Base-by-base conservation (phyloP, 1,140 invertebrate genomes). In the Zaprionus tsacasi region DNA sequence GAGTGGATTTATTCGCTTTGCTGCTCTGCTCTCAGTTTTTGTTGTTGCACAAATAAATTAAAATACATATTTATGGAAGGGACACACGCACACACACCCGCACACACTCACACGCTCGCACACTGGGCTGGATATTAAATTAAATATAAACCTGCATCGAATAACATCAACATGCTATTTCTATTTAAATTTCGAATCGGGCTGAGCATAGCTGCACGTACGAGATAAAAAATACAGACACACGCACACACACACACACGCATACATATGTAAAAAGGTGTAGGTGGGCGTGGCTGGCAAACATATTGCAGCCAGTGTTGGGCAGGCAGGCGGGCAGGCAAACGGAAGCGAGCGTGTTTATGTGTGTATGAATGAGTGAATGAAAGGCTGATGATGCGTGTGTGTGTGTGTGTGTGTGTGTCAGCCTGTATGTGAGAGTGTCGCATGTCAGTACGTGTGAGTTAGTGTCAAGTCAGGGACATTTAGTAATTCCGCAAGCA, bases 401-500 rank as follows among this genome's bases (percentile, higher is more conserved):
- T 54, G 59, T 64, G 48, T 27, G 48, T 38, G 45, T 43, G 43
- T 43, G 21, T 21, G 21, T 21, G 21, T 21, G 21, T 6, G 5
- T 6, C 7, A 25, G 27, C 43, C 43, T 50, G 67, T 65, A 70
- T 57, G 71, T 43, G 67, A 30, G 64, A 40, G 70, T 63, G 59
- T 65, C 58, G 70, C 45, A 40, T 15, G 15, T 69, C 17, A 69
- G 63, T 67, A 40, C 54, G 72, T 68, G 77, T 78, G 54, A 81
- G 81, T 73, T 89, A 89, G 85, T 89, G 85, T 89, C 81, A 81
- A 89, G 85, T 85, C 85, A 81, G 85, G 85, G 81, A 85, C 85
- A 89, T 89, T 89, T 89, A 89, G 85, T 89, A 89, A 89, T 89
- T 89, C 85, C 76, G 72, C 78, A 79, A 72, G 85, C 85, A 89